phyloP scores from a whole-genome alignment of 2,113 vertebrate genomes.

The Callipepla squamata region DNA sequence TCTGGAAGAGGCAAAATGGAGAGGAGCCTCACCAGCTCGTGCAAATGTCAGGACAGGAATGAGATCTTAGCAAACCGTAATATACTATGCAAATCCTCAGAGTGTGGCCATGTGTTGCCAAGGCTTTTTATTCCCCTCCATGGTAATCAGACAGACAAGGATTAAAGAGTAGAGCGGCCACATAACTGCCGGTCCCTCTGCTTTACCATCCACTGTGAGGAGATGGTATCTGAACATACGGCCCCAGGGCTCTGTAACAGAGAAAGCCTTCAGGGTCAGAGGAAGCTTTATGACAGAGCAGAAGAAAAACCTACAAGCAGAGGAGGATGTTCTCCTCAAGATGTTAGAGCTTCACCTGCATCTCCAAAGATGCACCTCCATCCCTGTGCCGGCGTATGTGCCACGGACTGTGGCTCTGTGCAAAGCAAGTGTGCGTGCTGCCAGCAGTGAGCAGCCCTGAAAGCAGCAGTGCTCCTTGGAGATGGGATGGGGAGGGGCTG shows the following conservation, averaged over 20 bases:
- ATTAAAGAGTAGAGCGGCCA: neutral
- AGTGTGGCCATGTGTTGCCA: neutral
- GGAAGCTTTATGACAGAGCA: neutral
- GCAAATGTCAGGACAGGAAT: slow-evolving; percentile 56
- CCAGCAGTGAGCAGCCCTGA: neutral
- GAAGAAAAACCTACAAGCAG: neutral
- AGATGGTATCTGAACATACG: rapidly evolving
- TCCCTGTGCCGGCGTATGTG: neutral
- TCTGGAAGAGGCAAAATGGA: slow-evolving; percentile 41
- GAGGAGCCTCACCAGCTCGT: slow-evolving; percentile 4
- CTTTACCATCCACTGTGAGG: neutral
- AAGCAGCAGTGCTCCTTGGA: neutral
- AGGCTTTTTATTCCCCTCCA: slow-evolving; percentile 16
- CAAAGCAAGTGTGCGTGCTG: neutral
- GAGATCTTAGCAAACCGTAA: slow-evolving; percentile 51
- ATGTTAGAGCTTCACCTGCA: neutral
- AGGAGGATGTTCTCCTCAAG: neutral
- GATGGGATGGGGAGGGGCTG: neutral
- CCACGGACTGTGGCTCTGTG: neutral
- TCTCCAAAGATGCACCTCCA: neutral
- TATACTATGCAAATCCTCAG: slow-evolving; percentile 58
- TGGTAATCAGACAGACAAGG: slow-evolving; percentile 25
- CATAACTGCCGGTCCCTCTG: neutral
- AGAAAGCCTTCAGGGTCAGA: neutral
- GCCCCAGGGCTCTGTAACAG: neutral